Percentiles rank a stretch among this genome's conserved stretches.
These are phyloP conservation scores for Oscheius sp. DNA, from an alignment of 2,888 invertebrate genomes.

Conservation along the genomic window DNA sequence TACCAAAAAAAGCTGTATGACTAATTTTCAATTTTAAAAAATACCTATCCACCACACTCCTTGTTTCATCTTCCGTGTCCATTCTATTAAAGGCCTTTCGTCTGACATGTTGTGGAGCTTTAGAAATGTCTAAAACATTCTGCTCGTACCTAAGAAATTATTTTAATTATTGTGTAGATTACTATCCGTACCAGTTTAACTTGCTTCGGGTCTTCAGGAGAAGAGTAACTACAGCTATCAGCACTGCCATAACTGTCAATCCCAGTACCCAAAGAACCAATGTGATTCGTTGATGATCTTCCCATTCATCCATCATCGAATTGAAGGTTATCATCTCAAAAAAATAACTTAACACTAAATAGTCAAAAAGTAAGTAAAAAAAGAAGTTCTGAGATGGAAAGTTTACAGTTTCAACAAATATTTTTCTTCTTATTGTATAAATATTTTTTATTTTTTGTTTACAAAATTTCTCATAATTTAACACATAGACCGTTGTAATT, in stretches of 20 bases:
- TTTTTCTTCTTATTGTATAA: too few species aligned
- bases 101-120: conserved; percentile 52
- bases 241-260: conserved; percentile 35
- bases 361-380: too few species aligned
- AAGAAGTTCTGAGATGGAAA: too few species aligned
- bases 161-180: not conserved
- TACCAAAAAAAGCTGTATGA: too few species aligned
- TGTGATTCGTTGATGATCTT: not conserved
- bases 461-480: too few species aligned
- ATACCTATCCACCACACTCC: too few species aligned
- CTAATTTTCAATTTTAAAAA: not conserved
- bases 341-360: too few species aligned
- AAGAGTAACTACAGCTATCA: conserved; percentile 33
- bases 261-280: conserved; percentile 3
- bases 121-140: conserved; percentile 59
- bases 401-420: too few species aligned
- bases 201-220: conserved; percentile 34
- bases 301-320: conserved; percentile 6
- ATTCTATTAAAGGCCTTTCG: conserved; percentile 58
- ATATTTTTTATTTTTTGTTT: too few species aligned
- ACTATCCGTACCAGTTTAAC: conserved; percentile 37
- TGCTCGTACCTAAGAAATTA: conserved; percentile 59
- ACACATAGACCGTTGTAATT: too few species aligned
- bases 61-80: conserved; percentile 60
- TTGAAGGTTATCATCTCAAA: conserved; percentile 9